Evolutionary conservation across 2,888 invertebrate genomes (phyloP).

Genomic region (Petrolisthes manimaculis): DNA sequence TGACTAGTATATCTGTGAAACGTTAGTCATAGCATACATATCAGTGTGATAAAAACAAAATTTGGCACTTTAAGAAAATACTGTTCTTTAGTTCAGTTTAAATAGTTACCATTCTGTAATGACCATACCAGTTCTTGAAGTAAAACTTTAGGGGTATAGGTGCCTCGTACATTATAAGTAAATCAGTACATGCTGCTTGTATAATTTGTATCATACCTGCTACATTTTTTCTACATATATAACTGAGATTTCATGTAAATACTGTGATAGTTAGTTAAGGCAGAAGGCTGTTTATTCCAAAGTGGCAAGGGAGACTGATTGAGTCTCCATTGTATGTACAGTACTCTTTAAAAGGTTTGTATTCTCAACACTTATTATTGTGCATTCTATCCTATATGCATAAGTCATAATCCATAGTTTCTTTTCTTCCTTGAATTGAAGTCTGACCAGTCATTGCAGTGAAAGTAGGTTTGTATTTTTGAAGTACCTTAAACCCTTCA

Average conservation of each 20-base stretch:
- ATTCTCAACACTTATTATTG: no score
- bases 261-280: constrained; percentile 33
- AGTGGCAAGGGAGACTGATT: constrained; percentile 8
- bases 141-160: not conserved
- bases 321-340: no score
- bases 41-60: not conserved
- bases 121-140: not conserved
- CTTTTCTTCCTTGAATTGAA: no score
- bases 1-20: no score
- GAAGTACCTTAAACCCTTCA: no score
- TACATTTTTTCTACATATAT: constrained; percentile 14
- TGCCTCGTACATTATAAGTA: constrained; percentile 20
- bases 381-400: no score
- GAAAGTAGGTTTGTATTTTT: no score
- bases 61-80: not conserved
- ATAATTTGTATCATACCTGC: constrained; percentile 29
- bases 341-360: no score
- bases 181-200: constrained; percentile 27
- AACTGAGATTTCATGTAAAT: constrained; percentile 39
- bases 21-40: not conserved
- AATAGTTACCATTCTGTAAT: not conserved
- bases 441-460: no score
- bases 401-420: no score
- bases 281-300: constrained; percentile 14
- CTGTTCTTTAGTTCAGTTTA: not conserved